A percentile compares a stretch with the other conserved stretches of the same genome.
Evolutionary conservation across 2,797 vertebrate species (phyloP).

Genomic region (Sebastes variabilis): DNA sequence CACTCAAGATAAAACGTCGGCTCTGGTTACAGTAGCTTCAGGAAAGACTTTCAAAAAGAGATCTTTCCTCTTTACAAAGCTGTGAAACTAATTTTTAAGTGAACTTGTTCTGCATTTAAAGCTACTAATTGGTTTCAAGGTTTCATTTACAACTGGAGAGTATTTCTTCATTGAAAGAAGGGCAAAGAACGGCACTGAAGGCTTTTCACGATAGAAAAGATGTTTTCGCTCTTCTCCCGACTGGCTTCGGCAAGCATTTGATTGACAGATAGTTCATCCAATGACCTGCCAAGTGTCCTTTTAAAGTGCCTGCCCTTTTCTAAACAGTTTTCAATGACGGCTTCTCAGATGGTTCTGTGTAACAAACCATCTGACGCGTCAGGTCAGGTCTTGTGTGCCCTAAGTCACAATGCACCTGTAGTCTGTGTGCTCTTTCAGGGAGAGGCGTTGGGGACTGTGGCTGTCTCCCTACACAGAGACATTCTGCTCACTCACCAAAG

Average conservation of each 20-base stretch:
- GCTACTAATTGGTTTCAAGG: background rate
- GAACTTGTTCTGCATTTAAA: background rate
- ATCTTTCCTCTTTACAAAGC: background rate
- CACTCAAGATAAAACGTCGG: background rate
- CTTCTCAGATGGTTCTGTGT: too few relatives aligned
- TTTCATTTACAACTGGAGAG: background rate
- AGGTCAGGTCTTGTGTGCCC: background rate
- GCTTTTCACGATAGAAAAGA: background rate
- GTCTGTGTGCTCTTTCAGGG: background rate
- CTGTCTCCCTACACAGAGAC: background rate
- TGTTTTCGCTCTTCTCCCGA: background rate
- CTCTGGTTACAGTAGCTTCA: background rate
- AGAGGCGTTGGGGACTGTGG: background rate
- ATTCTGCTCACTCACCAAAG: constrained; percentile 8
- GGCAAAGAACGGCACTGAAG: background rate
- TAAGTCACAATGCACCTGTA: background rate
- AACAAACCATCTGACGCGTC: too few relatives aligned
- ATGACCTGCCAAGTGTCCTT: too few relatives aligned
- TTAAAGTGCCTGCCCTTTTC: too few relatives aligned
- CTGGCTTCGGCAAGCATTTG: too few relatives aligned
- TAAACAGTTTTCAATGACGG: too few relatives aligned
- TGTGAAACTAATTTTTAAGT: background rate
- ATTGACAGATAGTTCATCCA: too few relatives aligned
- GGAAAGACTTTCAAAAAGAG: background rate
- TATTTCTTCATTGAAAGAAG: background rate